phyloP scores from a whole-genome alignment of 2,888 invertebrate genomes.

The Dyspetes luteomarginatus region DNA sequence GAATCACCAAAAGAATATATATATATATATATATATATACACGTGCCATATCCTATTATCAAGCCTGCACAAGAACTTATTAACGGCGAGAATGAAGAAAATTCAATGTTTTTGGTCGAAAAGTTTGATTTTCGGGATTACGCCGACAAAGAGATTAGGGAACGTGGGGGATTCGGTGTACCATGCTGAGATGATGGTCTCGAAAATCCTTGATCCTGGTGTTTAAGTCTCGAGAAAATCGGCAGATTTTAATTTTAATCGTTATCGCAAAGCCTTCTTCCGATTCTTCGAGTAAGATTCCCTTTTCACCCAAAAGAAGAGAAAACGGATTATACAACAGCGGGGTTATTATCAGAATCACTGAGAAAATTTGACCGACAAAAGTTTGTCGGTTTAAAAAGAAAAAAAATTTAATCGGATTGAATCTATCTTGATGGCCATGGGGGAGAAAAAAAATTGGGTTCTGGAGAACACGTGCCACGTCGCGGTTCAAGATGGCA shows the following conservation, averaged over 20 bases:
- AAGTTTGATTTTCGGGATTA: conserved; percentile 46
- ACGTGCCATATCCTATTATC: neutral
- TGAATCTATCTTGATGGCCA: conserved; percentile 40
- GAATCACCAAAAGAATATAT: neutral
- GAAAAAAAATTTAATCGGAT: conserved; percentile 53
- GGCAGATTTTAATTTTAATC: conserved; percentile 62
- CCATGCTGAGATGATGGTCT: conserved; percentile 45
- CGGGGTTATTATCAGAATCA: conserved; percentile 43
- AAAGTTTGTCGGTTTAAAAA: conserved; percentile 26
- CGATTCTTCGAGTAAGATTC: conserved; percentile 18
- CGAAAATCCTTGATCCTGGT: conserved; percentile 15
- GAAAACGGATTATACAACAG: conserved; percentile 37
- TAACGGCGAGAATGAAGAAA: conserved; percentile 26
- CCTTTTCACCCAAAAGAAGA: conserved; percentile 15
- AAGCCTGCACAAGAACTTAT: neutral
- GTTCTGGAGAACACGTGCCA: conserved; percentile 49
- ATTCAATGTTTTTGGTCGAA: conserved; percentile 18
- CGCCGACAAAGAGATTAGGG: conserved; percentile 29
- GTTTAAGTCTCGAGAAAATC: conserved; percentile 51
- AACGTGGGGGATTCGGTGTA: neutral
- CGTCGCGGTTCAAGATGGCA: conserved; percentile 14
- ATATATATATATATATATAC: neutral
- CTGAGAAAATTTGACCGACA: conserved; percentile 40
- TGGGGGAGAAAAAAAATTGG: conserved; percentile 7
- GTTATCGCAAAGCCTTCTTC: conserved; percentile 51